Conservation (phyloP, 2,888 invertebrate species). For the Heliothis peltigera region DNA sequence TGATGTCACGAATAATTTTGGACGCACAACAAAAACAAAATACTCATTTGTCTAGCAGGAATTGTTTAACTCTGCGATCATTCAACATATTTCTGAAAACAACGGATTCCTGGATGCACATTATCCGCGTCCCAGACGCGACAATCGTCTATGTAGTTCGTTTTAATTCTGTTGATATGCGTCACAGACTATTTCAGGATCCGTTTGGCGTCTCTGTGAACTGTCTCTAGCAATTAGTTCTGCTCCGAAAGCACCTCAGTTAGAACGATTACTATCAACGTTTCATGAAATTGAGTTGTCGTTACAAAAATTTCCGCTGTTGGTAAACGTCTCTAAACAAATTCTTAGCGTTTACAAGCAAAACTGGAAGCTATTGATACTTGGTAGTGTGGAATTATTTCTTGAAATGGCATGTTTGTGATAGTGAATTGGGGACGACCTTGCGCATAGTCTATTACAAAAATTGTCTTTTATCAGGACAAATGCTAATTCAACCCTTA, state of each 20-base stretch:
- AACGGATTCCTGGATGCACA: not conserved
- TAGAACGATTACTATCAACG: conserved; percentile 2
- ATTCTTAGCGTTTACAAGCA: not conserved
- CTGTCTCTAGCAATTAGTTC: conserved; percentile 34
- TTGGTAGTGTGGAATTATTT: not conserved
- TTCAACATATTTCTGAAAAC: not conserved
- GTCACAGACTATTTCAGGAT: conserved; percentile 37
- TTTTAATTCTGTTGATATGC: conserved; percentile 11
- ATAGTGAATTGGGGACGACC: not conserved
- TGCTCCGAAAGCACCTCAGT: not conserved
- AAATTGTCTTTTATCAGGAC: not conserved
- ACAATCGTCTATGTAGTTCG: conserved; percentile 5
- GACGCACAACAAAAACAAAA: not conserved
- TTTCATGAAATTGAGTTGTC: conserved; percentile 4
- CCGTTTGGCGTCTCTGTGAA: conserved; percentile 17
- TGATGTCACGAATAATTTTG: not conserved
- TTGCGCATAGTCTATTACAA: not conserved
- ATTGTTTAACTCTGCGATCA: not conserved
- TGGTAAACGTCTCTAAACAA: conserved; percentile 29
- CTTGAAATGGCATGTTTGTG: not conserved
- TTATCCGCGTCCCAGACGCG: conserved; percentile 10
- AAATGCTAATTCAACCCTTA: not conserved
- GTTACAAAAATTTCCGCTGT: not conserved
- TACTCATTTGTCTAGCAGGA: not conserved
- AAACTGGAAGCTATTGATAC: not conserved